Evolutionary conservation across 2,113 vertebrate species (phyloP).

Genomic region (Aythya baeri): DNA sequence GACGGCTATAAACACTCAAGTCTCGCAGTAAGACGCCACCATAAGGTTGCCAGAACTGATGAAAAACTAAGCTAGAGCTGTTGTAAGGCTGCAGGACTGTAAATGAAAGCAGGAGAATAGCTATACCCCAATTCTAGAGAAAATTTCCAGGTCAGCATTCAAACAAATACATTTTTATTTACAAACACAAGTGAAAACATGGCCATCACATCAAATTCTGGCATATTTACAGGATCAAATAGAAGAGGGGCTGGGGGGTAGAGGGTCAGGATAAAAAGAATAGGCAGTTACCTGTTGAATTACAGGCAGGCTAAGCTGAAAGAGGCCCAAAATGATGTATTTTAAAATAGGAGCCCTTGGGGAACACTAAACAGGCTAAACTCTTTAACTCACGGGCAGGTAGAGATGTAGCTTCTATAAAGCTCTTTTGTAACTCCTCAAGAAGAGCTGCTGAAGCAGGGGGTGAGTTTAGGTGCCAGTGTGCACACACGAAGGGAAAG

Average conservation of each 20-base stretch:
- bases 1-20: not conserved
- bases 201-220: not conserved
- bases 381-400: not conserved
- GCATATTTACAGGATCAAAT: slow-evolving; percentile 52
- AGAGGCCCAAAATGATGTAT: not conserved
- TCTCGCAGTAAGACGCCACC: not conserved
- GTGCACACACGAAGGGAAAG: not conserved
- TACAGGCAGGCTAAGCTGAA: not conserved
- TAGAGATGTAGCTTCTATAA: not conserved
- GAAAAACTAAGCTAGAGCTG: not conserved
- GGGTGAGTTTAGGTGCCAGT: not conserved
- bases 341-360: not conserved
- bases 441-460: not conserved
- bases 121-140: not conserved
- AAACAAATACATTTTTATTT: slow-evolving; percentile 59
- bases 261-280: not conserved
- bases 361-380: not conserved
- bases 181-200: slow-evolving; percentile 39
- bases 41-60: not conserved
- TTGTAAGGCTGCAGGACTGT: not conserved
- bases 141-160: not conserved
- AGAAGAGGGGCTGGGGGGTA: not conserved
- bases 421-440: not conserved
- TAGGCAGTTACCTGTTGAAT: not conserved
- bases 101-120: not conserved